These are phyloP conservation scores for Penaeus indicus DNA, from an alignment of 1,140 invertebrate genomes.

Conservation along the genomic window DNA sequence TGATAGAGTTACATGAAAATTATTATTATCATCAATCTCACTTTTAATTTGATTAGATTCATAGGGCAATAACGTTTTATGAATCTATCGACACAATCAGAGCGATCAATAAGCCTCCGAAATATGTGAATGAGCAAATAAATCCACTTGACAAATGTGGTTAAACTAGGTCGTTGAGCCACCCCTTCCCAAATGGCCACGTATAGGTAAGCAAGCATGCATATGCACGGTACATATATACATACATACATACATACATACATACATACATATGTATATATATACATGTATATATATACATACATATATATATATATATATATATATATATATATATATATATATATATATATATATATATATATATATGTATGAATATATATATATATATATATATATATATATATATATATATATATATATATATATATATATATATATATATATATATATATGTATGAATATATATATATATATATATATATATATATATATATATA, in stretches of 20 bases:
- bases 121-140: not conserved
- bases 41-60: too few relatives aligned
- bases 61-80: too few relatives aligned
- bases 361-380: not conserved
- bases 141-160: not conserved
- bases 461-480: too few relatives aligned
- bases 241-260: not conserved
- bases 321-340: not conserved
- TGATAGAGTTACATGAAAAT: not conserved
- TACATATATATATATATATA: not conserved
- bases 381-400: not conserved
- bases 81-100: too few relatives aligned
- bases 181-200: not conserved
- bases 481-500: not conserved
- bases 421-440: not conserved
- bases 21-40: not conserved
- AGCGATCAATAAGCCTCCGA: too few relatives aligned
- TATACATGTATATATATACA: not conserved
- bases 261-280: not conserved
- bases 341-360: not conserved
- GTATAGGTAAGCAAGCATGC: not conserved
- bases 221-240: not conserved
- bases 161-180: too few relatives aligned
- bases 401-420: not conserved
- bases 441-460: too few relatives aligned